A percentile compares a stretch with the other conserved stretches of the same genome.
Conservation (phyloP, 1,140 invertebrate species). For the Zophobas atratus region DNA sequence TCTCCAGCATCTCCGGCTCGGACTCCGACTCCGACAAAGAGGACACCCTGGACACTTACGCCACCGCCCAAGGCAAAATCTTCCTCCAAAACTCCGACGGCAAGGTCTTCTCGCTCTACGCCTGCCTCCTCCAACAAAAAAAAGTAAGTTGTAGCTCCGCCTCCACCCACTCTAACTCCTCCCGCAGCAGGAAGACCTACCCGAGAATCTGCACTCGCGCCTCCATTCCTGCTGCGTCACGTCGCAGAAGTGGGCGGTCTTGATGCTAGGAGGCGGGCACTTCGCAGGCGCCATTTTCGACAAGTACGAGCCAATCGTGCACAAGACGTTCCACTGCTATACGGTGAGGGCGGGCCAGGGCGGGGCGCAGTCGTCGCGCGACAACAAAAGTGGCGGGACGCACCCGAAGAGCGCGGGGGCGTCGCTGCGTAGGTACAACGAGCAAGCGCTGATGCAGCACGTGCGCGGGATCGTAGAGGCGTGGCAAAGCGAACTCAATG, state of each 20-base stretch:
- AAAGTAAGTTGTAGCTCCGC: conserved; percentile 70
- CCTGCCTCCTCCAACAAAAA: conserved; percentile 78
- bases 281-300: conserved; percentile 90
- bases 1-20: conserved; percentile 85
- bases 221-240: conserved; percentile 50
- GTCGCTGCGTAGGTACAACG: conserved; percentile 85
- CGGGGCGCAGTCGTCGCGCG: conserved; percentile 80
- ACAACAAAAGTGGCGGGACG: conserved; percentile 76
- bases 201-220: conserved; percentile 44
- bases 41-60: conserved; percentile 71
- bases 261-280: conserved; percentile 90
- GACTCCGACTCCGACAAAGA: conserved; percentile 78
- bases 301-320: conserved; percentile 76
- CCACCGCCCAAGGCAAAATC: conserved; percentile 78
- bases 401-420: conserved; percentile 86
- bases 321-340: conserved; percentile 93
- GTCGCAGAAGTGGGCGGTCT: conserved; percentile 75
- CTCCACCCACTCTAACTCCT: not conserved
- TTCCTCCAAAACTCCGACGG: conserved; percentile 80
- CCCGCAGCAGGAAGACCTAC: conserved; percentile 54
- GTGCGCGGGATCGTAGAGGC: conserved; percentile 81
- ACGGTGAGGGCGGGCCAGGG: conserved; percentile 89
- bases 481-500: conserved; percentile 79
- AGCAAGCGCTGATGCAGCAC: conserved; percentile 80
- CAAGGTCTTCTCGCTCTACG: conserved; percentile 81